These are phyloP conservation scores for Hozukius guyotensis DNA, from an alignment of 2,797 vertebrate species.

Conservation along the genomic window DNA sequence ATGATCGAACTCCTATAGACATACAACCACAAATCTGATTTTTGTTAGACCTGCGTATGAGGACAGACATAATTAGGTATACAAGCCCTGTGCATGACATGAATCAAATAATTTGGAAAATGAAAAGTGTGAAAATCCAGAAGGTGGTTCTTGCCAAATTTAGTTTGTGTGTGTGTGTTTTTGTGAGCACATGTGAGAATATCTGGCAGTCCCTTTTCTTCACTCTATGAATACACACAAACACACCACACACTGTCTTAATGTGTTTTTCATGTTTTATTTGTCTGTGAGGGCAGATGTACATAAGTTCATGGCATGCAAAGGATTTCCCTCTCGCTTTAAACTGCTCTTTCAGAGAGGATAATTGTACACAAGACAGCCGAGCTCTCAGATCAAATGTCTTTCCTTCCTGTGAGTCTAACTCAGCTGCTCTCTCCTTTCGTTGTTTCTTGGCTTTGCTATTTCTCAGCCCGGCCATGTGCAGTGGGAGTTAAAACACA, in stretches of 20 bases:
- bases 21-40: background rate
- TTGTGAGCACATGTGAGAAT: background rate
- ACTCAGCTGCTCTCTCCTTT: slow-evolving; percentile 8
- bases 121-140: background rate
- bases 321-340: background rate
- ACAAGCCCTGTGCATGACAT: background rate
- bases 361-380: slow-evolving; percentile 16
- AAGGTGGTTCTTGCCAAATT: background rate
- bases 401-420: slow-evolving; percentile 22
- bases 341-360: background rate
- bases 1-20: background rate
- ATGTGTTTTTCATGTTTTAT: background rate
- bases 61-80: background rate
- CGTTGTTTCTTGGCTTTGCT: slow-evolving; percentile 21
- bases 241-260: background rate
- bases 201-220: background rate
- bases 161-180: background rate
- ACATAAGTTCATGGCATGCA: background rate
- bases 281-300: background rate
- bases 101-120: background rate
- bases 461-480: slow-evolving; percentile 50
- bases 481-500: slow-evolving; percentile 65
- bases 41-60: background rate
- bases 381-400: slow-evolving; percentile 27
- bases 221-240: background rate